phyloP scores from a whole-genome alignment of 1,140 invertebrate genomes.

The Hycleus cichorii region DNA sequence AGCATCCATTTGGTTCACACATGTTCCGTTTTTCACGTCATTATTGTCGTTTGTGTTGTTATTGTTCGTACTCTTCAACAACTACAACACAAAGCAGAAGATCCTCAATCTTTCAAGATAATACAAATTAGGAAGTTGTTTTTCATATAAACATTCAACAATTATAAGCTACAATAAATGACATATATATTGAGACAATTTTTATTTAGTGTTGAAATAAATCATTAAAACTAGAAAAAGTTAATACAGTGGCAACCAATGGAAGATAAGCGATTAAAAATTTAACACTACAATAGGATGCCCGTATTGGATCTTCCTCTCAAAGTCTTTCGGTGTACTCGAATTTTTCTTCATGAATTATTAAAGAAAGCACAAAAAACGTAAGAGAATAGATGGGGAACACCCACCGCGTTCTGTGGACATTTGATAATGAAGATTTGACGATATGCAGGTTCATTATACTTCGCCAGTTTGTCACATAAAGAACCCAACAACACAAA shows the following conservation, averaged over 20 bases:
- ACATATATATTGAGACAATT: constrained; percentile 16
- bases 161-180: constrained; percentile 17
- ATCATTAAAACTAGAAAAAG: too few species aligned
- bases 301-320: too few species aligned
- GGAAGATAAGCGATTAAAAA: too few species aligned
- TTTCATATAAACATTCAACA: constrained; percentile 21
- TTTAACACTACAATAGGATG: too few species aligned
- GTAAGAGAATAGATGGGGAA: not conserved
- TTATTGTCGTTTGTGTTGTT: too few species aligned
- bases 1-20: constrained; percentile 26
- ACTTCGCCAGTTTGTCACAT: constrained; percentile 19
- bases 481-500: not conserved
- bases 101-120: not conserved
- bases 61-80: too few species aligned
- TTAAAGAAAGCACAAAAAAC: not conserved
- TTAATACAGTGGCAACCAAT: too few species aligned
- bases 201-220: not conserved
- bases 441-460: constrained; percentile 24
- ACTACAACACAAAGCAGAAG: too few species aligned
- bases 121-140: constrained; percentile 21
- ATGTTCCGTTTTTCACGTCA: constrained; percentile 14
- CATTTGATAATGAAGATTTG: constrained; percentile 21
- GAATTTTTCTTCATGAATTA: too few species aligned
- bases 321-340: too few species aligned
- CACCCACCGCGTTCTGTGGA: constrained; percentile 11